Base-by-base conservation (phyloP, 2,113 vertebrate genomes). In the Astatotilapia flaviijosephi region DNA sequence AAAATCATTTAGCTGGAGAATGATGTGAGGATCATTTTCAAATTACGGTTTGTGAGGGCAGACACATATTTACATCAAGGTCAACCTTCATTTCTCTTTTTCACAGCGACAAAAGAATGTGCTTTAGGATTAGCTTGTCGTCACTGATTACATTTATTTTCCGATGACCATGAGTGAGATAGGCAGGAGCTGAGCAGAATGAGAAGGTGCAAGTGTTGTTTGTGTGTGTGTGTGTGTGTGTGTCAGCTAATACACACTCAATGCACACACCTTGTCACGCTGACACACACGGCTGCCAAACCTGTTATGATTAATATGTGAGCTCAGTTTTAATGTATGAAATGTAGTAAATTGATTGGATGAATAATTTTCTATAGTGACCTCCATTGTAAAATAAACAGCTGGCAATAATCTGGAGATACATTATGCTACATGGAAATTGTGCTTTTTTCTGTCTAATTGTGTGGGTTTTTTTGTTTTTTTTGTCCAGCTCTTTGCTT, bases 401-500 rank as follows among this genome's bases (percentile, higher is more conserved):
- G 15, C 70, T 73, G 19, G 51, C 86, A 84, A 85, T 35, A 80
- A 33, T 14, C 9, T n/a, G 4, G 1, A 6, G 53, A 79, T 83
- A 31, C 11, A 37, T 62, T 65, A 82, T 45, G 60, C 31, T 58
- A n/a, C 15, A 53, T 21, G 15, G 4, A 58, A 14, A 82, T 45
- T 82, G 14, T 60, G 7, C 80, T 82, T 82, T 35, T 53, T 54
- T 75, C 7, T 80, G 6, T 65, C 82, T 93, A 33, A 90, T 19
- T 83, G 13, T 23, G n/a, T 70, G 3, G 56, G 5, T 1, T 5
- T 4, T 1, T 87, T 8, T 37, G 35, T 75, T 55, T 62, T 14
- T 90, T 90, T 26, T 89, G 11, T 88, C 28, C 92, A 99, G 99
- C 96, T 99, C 12, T 98, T 97, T 31, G 96, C 96, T 15, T 98